Percentiles rank a stretch among this genome's conserved stretches.
These are phyloP conservation scores for Zaprionus lachaisei DNA, from an alignment of 1,140 invertebrate species.

Conservation along the genomic window DNA sequence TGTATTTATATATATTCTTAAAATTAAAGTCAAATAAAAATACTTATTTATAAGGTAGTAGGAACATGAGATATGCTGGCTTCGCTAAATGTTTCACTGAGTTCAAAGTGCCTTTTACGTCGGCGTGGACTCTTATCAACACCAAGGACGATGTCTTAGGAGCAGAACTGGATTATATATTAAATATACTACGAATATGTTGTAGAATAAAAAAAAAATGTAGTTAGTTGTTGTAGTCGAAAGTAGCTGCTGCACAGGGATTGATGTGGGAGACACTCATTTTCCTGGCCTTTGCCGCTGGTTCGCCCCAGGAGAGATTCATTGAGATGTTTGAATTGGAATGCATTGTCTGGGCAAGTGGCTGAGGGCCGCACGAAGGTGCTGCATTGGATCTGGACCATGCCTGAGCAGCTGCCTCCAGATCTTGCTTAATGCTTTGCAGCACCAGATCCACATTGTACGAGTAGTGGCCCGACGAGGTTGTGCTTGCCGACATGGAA, in stretches of 20 bases:
- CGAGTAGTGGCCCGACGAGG: constrained; percentile 53
- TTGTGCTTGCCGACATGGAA: background rate
- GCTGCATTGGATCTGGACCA: constrained; percentile 66
- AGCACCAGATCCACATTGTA: constrained; percentile 73
- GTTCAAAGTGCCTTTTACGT: constrained; percentile 61
- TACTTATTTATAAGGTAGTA: constrained; percentile 18
- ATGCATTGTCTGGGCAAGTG: constrained; percentile 34
- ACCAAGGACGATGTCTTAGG: constrained; percentile 52
- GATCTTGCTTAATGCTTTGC: constrained; percentile 77
- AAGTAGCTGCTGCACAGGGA: constrained; percentile 48
- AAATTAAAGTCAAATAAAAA: background rate
- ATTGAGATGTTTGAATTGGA: constrained; percentile 59
- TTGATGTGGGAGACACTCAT: constrained; percentile 60
- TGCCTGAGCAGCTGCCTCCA: constrained; percentile 72
- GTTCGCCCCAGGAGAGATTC: constrained; percentile 77
- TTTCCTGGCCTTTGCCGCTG: constrained; percentile 63
- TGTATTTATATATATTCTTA: background rate
- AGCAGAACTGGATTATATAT: background rate
- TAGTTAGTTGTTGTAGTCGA: constrained; percentile 51
- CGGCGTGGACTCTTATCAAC: constrained; percentile 27
- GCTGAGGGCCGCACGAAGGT: constrained; percentile 27
- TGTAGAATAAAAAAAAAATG: background rate
- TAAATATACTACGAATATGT: background rate
- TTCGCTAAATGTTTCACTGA: constrained; percentile 61
- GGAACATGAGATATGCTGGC: constrained; percentile 13